Conservation (phyloP, 2,888 invertebrate genomes). For the Epirrhoe tristata region DNA sequence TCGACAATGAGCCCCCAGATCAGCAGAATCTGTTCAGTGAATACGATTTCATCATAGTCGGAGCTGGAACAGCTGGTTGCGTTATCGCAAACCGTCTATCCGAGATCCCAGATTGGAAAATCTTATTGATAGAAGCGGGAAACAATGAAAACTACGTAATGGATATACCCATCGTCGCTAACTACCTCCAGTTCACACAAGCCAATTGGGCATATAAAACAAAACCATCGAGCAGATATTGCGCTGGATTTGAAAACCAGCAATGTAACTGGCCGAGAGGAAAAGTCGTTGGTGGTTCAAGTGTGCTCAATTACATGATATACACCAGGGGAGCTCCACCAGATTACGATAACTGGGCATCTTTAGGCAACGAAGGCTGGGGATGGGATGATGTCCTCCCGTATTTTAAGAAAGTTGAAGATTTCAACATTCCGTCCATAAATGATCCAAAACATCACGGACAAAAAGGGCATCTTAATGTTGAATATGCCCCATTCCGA, state of each 20-base stretch:
- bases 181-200: slow-evolving; percentile 89
- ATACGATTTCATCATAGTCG: slow-evolving; percentile 92
- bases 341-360: slow-evolving; percentile 92
- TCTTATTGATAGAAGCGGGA: slow-evolving; percentile 91
- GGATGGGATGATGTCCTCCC: slow-evolving; percentile 89
- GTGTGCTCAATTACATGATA: slow-evolving; percentile 93
- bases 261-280: slow-evolving; percentile 93
- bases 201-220: slow-evolving; percentile 94
- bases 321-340: slow-evolving; percentile 89
- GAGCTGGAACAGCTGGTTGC: slow-evolving; percentile 93
- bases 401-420: slow-evolving; percentile 92
- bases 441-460: slow-evolving; percentile 83
- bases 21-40: slow-evolving; percentile 78
- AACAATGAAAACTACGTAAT: slow-evolving; percentile 88
- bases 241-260: slow-evolving; percentile 90
- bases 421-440: slow-evolving; percentile 86
- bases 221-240: slow-evolving; percentile 89
- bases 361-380: slow-evolving; percentile 90
- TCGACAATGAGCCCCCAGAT: slow-evolving; percentile 83
- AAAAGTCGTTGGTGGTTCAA: slow-evolving; percentile 93
- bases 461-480: slow-evolving; percentile 83
- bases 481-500: slow-evolving; percentile 83
- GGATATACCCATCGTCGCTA: slow-evolving; percentile 91
- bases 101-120: slow-evolving; percentile 88
- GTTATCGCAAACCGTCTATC: slow-evolving; percentile 90